Percentiles rank a stretch among this genome's conserved stretches.
These are phyloP conservation scores for Apostichopus parvimensis DNA, from an alignment of 35 echinoderm and acorn worm species.

Conservation along the genomic window DNA sequence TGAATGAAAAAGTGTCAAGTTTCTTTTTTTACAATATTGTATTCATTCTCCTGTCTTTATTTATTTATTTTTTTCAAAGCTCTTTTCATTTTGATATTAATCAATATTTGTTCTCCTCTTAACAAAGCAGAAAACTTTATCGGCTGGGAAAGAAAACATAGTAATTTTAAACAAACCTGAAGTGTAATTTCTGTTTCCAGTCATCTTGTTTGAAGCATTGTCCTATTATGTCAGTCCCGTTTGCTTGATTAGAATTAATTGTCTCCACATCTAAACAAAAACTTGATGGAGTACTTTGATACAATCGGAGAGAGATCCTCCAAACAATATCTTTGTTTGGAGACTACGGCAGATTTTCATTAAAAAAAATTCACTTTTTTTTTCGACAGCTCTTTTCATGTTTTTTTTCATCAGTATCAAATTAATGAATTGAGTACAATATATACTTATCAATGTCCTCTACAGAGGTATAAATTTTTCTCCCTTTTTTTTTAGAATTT, in stretches of 20 bases:
- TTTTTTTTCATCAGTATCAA: not conserved
- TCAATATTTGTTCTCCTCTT: not conserved
- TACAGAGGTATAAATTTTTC: not conserved
- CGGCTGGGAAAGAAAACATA: not conserved
- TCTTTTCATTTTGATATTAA: no score
- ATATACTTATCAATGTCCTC: not conserved
- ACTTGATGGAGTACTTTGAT: not conserved
- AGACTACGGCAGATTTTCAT: not conserved
- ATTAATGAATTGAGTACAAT: not conserved
- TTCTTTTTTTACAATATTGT: no score
- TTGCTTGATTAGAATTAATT: not conserved
- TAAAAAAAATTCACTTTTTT: not conserved
- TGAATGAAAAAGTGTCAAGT: no score
- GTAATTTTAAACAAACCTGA: not conserved
- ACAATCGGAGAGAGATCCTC: not conserved
- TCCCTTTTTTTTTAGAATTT: not conserved
- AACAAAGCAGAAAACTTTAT: not conserved
- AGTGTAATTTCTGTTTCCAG: not conserved
- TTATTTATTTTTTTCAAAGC: no score
- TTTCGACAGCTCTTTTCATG: not conserved
- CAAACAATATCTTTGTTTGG: not conserved
- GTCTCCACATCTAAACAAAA: not conserved
- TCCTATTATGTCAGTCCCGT: not conserved
- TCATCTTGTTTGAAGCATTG: not conserved
- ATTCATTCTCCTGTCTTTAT: no score